Percentiles rank a stretch among this genome's conserved stretches.
Conservation (phyloP, 2,113 vertebrate genomes). For the Gallinago undulata region DNA sequence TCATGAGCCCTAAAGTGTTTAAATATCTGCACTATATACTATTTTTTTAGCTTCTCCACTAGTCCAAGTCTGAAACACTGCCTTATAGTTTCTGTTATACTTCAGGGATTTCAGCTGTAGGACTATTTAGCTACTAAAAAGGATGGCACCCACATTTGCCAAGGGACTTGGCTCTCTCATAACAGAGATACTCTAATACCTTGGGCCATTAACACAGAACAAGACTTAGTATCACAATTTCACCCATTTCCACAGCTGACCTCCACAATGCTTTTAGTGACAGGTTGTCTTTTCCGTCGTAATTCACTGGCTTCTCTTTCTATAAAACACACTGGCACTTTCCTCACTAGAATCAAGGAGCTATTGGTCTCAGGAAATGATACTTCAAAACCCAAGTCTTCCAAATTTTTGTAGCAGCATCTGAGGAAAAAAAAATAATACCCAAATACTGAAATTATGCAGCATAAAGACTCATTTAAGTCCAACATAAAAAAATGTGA, state of each 20-base stretch:
- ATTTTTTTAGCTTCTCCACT: background rate
- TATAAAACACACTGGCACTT: conserved; percentile 89
- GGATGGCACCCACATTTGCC: background rate
- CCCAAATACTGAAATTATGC: background rate
- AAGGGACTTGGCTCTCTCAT: background rate
- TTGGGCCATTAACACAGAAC: background rate
- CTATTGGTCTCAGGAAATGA: conserved; percentile 76
- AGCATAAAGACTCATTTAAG: background rate
- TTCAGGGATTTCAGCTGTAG: background rate
- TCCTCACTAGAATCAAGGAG: conserved; percentile 79
- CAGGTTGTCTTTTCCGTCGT: conserved; percentile 82
- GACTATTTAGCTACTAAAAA: background rate
- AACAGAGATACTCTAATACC: background rate
- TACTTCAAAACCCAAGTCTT: conserved; percentile 85
- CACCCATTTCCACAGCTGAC: conserved; percentile 65
- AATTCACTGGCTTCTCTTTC: conserved; percentile 92
- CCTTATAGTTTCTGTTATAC: background rate
- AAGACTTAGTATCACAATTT: background rate
- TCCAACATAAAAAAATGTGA: background rate
- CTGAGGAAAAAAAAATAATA: conserved; percentile 63
- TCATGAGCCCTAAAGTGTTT: background rate
- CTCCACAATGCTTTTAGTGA: conserved; percentile 88
- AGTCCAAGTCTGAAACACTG: background rate
- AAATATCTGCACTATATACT: background rate
- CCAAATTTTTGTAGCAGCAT: conserved; percentile 81